A percentile compares a stretch with the other conserved stretches of the same genome.
These are phyloP conservation scores for Bubo scandiacus DNA, from an alignment of 2,113 vertebrate species.

Conservation along the genomic window DNA sequence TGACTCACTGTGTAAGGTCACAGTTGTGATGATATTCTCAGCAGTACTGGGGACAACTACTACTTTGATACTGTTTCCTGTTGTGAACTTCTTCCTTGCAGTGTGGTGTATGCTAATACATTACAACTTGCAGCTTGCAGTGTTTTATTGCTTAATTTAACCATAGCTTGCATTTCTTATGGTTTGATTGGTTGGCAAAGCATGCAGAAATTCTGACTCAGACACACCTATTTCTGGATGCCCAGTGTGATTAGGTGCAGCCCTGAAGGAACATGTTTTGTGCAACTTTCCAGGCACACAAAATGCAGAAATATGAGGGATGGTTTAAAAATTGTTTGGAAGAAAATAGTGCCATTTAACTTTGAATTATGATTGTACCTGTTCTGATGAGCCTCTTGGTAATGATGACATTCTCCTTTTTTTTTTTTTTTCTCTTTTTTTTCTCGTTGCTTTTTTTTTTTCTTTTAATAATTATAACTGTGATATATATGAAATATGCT, in stretches of 20 bases:
- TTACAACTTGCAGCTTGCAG: constrained; percentile 22
- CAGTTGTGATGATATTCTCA: not conserved
- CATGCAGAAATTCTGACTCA: constrained; percentile 68
- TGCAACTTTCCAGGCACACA: constrained; percentile 38
- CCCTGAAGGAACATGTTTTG: constrained; percentile 30
- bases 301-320: not conserved
- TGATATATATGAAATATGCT: not conserved
- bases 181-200: constrained; percentile 57
- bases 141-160: constrained; percentile 61
- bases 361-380: not conserved
- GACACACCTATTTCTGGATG: constrained; percentile 62
- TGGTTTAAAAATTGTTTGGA: not conserved
- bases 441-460: fast-evolving
- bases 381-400: not conserved
- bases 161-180: constrained; percentile 24
- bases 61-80: not conserved
- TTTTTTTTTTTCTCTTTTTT: not conserved
- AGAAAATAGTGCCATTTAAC: not conserved
- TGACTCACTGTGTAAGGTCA: not conserved
- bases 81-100: not conserved
- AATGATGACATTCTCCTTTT: not conserved
- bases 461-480: not conserved
- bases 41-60: not conserved
- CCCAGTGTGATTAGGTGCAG: constrained; percentile 32
- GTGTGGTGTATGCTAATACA: not conserved